Conservation (phyloP, 2,113 vertebrate species). For the Sceloporus undulatus region DNA sequence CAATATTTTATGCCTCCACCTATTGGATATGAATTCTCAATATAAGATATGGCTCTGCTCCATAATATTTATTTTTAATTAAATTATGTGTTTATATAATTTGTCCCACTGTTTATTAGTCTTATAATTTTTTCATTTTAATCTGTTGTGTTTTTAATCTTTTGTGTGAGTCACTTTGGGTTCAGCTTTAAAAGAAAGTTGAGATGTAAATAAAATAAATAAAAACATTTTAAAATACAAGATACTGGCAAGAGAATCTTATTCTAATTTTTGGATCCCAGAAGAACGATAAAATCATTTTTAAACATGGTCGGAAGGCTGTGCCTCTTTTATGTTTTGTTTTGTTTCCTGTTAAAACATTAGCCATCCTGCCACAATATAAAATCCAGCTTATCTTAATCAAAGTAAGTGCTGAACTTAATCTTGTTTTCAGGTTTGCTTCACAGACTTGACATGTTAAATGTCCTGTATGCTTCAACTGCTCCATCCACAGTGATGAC, state of each 20-base stretch:
- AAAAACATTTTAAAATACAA: not conserved
- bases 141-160: too few species aligned
- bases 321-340: not conserved
- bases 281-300: not conserved
- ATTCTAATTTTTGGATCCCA: not conserved
- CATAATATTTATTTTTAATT: too few species aligned
- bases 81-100: too few species aligned
- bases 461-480: not conserved
- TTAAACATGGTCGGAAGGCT: not conserved
- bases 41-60: too few species aligned
- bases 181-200: too few species aligned
- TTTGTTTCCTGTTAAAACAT: not conserved
- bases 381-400: constrained; percentile 15
- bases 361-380: not conserved
- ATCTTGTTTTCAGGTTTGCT: constrained; percentile 13
- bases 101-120: too few species aligned
- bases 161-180: too few species aligned
- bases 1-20: too few species aligned
- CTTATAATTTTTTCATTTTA: too few species aligned
- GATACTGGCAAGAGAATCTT: not conserved
- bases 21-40: too few species aligned
- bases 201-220: too few species aligned
- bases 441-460: not conserved
- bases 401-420: not conserved
- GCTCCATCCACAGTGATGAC: not conserved